A percentile compares a stretch with the other conserved stretches of the same genome.
Evolutionary conservation across 2,113 vertebrate species (phyloP).

Genomic region (Bujurquina vittata): DNA sequence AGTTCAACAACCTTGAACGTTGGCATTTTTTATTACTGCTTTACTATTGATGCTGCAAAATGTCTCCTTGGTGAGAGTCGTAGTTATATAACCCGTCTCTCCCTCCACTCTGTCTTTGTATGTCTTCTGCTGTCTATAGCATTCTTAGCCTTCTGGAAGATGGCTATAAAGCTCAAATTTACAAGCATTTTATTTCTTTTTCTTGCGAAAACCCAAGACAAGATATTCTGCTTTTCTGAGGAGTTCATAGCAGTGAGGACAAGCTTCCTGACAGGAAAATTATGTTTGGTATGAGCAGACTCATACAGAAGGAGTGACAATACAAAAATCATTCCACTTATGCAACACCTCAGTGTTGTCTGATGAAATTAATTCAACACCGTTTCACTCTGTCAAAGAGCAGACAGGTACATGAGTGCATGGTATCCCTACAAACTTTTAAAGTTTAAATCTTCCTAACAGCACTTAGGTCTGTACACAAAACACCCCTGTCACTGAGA

Average conservation of each 20-base stretch:
- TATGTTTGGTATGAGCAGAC: slow-evolving; percentile 30
- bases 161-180: slow-evolving; percentile 33
- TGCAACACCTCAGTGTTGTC: slow-evolving; percentile 28
- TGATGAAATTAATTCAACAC: slow-evolving; percentile 48
- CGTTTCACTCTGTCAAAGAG: slow-evolving; percentile 26
- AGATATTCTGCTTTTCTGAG: slow-evolving; percentile 30
- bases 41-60: slow-evolving; percentile 34
- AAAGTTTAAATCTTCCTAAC: background rate
- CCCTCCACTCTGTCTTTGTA: slow-evolving; percentile 43
- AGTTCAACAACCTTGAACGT: slow-evolving; percentile 54
- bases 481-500: no score
- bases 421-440: background rate
- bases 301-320: slow-evolving; percentile 6
- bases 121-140: slow-evolving; percentile 39
- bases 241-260: slow-evolving; percentile 29
- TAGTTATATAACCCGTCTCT: slow-evolving; percentile 54
- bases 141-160: slow-evolving; percentile 23
- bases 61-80: slow-evolving; percentile 53
- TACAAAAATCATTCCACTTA: slow-evolving; percentile 29
- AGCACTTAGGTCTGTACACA: background rate
- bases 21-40: slow-evolving; percentile 38
- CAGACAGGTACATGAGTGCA: background rate
- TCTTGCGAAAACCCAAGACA: slow-evolving; percentile 4
- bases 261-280: slow-evolving; percentile 39
- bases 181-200: background rate